These are phyloP conservation scores for Cyprinodon brontotheroides DNA, from an alignment of 2,113 vertebrate genomes.

Conservation along the genomic window DNA sequence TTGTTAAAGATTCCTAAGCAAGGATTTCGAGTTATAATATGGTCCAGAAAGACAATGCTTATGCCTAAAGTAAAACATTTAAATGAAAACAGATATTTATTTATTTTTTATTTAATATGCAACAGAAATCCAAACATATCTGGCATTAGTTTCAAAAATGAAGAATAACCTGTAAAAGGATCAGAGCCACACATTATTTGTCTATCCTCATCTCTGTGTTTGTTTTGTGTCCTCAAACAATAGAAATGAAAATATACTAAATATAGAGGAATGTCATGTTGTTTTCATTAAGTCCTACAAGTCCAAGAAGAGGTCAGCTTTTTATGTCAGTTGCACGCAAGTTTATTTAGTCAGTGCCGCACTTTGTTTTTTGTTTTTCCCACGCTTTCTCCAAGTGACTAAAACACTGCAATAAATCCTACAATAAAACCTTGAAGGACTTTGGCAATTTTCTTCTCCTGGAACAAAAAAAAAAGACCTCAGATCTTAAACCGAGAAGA, in stretches of 20 bases:
- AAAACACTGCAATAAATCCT: constrained; percentile 23
- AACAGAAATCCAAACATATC: neutral
- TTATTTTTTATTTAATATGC: neutral
- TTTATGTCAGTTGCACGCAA: constrained; percentile 32
- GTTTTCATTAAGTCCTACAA: constrained; percentile 21
- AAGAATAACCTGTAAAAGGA: neutral
- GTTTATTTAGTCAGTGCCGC: constrained; percentile 28
- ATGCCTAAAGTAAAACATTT: neutral
- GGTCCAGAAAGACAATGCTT: neutral
- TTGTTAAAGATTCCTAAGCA: neutral
- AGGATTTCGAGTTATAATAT: neutral
- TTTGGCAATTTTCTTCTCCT: constrained; percentile 50
- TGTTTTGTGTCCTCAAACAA: constrained; percentile 13
- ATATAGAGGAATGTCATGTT: neutral
- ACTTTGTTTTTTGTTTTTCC: constrained; percentile 22
- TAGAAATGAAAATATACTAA: neutral
- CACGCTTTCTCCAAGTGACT: constrained; percentile 14
- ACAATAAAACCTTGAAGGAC: constrained; percentile 30
- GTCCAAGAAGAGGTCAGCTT: constrained; percentile 38
- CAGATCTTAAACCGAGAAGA: constrained; percentile 24
- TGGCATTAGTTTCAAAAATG: neutral
- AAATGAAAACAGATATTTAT: neutral
- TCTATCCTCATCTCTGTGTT: neutral
- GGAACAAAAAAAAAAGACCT: constrained; percentile 43
- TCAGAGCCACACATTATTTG: neutral